phyloP scores from a whole-genome alignment of 2,797 vertebrate genomes.

The Selene dorsalis region DNA sequence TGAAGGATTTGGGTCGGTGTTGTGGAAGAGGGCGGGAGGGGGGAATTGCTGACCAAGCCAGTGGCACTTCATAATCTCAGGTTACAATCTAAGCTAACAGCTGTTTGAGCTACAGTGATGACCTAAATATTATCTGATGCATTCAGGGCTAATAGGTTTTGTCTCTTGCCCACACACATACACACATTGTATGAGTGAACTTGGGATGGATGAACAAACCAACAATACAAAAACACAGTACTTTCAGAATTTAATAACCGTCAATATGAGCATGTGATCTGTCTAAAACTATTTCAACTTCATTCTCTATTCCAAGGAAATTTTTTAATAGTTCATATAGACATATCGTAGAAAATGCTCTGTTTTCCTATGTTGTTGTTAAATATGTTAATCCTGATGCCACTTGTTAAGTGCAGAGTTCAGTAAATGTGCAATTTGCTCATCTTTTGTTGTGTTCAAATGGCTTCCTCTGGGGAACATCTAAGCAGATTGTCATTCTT shows the following conservation, averaged over 20 bases:
- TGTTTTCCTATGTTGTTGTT: conserved; percentile 19
- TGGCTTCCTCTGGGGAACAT: conserved; percentile 58
- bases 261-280: background rate
- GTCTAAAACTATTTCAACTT: background rate
- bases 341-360: background rate
- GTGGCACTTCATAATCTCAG: conserved; percentile 74
- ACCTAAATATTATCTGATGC: conserved; percentile 77
- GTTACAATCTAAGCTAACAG: conserved; percentile 74
- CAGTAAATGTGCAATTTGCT: conserved; percentile 43
- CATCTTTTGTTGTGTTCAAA: conserved; percentile 57
- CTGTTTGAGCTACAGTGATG: conserved; percentile 69
- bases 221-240: conserved; percentile 12
- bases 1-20: conserved; percentile 57
- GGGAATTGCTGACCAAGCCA: conserved; percentile 63
- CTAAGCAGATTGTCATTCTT: conserved; percentile 57
- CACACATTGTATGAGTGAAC: conserved; percentile 1
- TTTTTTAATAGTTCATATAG: background rate
- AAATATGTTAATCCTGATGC: conserved; percentile 60
- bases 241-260: background rate
- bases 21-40: background rate
- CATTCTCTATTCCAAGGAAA: background rate
- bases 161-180: background rate
- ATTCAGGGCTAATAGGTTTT: conserved; percentile 58
- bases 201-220: conserved; percentile 14
- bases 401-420: conserved; percentile 38